Evolutionary conservation across 1,140 invertebrate species (phyloP), one percentile per base, ranked within the genome.

Genomic region (Chymomyza costata): DNA sequence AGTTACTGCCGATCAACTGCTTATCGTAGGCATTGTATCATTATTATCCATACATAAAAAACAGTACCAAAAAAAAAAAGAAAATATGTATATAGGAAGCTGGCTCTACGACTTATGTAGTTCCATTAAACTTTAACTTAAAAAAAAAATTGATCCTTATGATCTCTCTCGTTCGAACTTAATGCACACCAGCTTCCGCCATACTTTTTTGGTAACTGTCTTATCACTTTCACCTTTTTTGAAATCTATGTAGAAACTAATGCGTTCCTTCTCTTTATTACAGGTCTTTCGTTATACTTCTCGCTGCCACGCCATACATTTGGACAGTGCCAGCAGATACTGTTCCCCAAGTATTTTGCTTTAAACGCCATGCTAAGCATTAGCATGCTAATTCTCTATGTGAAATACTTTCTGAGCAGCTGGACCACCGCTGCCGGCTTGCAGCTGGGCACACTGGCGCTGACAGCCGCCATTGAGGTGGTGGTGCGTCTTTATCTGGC

Each of bases 281-380:
- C 87, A 94, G 93, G 94, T 61, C 87, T 95, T 21, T 92, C 93
- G 34, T 86, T 95, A 14, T 95, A 94, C 84, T 94, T 95, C 85
- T 89, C 91, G 1, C 86, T 95, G 38, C 92, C 93, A 0, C 89
- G 94, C 11, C 93, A 95, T 68, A 91, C 90, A 28, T 95, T 95
- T 84, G 93, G 93, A 0, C 90, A 91, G 60, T 93, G 95, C 3
- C 94, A 95, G 82, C 91, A 92, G 51, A 90, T 94, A 10, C 85
- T 95, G n/a, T 95, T 95, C 84, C 94, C 94, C 2, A 91, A 92
- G 65, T 95, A 95, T 83, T 95, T 95, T 85, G 89, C 92, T 3
- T 86, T 94, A 34, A 95, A 94, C 69, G 89, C 91, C 0, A 81
- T 90, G 48, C 86, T 95, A 10, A 94, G 92, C 71, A 87, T 94